Evolutionary conservation across 2,113 vertebrate genomes (phyloP).

Genomic region (Orycteropus afer): DNA sequence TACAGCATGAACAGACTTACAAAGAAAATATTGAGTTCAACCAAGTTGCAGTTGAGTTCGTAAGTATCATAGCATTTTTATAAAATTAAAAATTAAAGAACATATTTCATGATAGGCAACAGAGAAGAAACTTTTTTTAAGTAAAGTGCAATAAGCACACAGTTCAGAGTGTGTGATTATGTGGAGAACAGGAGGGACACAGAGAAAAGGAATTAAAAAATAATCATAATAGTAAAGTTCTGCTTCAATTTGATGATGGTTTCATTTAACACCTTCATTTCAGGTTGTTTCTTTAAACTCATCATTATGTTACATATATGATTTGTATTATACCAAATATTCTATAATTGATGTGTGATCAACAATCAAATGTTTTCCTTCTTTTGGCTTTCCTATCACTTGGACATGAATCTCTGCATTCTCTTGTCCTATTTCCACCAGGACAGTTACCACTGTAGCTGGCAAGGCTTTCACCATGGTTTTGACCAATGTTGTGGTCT

Average conservation of each 20-base stretch:
- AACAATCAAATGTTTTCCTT: neutral
- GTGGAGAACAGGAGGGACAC: fast-evolving
- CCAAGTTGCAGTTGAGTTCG: neutral
- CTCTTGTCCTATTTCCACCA: neutral
- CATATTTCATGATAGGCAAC: neutral
- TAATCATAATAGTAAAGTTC: neutral
- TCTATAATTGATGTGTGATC: neutral
- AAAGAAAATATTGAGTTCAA: neutral
- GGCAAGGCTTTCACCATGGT: neutral
- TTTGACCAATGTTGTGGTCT: neutral
- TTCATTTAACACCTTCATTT: neutral
- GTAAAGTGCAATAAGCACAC: neutral
- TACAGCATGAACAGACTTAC: neutral
- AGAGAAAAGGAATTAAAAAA: neutral
- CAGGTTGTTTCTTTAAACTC: neutral
- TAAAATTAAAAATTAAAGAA: neutral
- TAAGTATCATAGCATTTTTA: neutral
- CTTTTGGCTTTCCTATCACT: neutral
- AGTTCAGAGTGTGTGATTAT: neutral
- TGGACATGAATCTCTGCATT: neutral
- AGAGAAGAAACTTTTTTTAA: neutral
- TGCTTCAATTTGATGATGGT: neutral
- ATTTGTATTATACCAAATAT: neutral
- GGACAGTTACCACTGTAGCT: fast-evolving
- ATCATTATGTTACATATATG: neutral